A percentile compares a stretch with the other conserved stretches of the same genome.
These are phyloP conservation scores for Drosophila yakuba DNA, from an alignment of 1,140 invertebrate species.

Conservation along the genomic window DNA sequence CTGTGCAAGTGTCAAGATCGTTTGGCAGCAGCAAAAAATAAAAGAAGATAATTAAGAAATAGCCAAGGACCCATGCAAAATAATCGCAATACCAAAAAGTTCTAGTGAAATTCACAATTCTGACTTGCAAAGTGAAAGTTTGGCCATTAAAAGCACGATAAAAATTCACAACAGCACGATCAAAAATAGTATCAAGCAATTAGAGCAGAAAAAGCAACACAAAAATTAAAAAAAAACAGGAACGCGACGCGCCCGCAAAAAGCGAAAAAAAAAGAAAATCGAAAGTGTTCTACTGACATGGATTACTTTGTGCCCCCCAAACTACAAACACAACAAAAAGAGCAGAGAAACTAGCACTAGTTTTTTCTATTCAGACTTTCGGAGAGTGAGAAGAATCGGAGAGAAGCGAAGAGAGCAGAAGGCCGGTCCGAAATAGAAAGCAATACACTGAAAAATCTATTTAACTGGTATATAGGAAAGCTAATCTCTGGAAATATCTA, in stretches of 20 bases:
- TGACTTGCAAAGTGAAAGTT: conserved; percentile 56
- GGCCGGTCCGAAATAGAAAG: conserved; percentile 67
- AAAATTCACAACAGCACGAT: conserved; percentile 32
- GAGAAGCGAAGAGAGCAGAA: conserved; percentile 27
- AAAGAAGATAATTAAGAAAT: background rate
- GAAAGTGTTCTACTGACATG: conserved; percentile 84
- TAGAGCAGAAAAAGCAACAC: conserved; percentile 4
- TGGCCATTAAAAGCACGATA: conserved; percentile 28
- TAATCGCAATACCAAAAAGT: conserved; percentile 9
- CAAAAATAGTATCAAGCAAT: conserved; percentile 23
- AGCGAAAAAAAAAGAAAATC: conserved; percentile 67
- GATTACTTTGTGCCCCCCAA: conserved; percentile 73
- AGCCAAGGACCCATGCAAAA: conserved; percentile 14
- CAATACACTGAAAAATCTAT: conserved; percentile 37
- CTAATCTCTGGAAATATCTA: background rate
- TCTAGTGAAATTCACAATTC: conserved; percentile 29
- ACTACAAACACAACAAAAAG: conserved; percentile 45
- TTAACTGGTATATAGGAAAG: background rate
- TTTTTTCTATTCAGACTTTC: conserved; percentile 54
- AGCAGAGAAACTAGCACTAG: conserved; percentile 68
- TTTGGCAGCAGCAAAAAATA: conserved; percentile 13
- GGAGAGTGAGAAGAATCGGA: conserved; percentile 24
- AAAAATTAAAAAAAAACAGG: conserved; percentile 19
- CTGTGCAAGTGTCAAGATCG: conserved; percentile 82
- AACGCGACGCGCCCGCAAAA: conserved; percentile 55